Evolutionary conservation across 37 sponge, comb jelly and placozoan genomes (phyloP).

Genomic region (Beroe forskalii): DNA sequence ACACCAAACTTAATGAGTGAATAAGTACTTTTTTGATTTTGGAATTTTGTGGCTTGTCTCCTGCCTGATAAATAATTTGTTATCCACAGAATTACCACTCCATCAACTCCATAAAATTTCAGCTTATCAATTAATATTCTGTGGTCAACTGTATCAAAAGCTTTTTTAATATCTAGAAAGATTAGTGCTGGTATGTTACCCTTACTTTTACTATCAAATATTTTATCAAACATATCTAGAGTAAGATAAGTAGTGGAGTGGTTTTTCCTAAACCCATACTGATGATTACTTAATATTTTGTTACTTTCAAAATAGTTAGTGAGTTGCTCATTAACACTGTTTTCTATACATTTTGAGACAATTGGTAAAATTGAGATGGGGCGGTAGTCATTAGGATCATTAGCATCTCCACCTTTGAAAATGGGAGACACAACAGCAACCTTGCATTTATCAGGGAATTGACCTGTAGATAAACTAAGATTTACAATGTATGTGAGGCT

Average conservation of each 20-base stretch:
- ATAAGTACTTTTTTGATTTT: background rate
- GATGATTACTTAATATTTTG: no score
- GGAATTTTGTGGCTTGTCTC: background rate
- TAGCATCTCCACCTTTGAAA: background rate
- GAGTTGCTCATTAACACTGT: no score
- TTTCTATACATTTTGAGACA: no score
- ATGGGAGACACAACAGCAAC: background rate
- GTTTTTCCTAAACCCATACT: no score
- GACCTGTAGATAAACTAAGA: background rate
- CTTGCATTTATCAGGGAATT: background rate
- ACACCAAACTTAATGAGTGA: background rate
- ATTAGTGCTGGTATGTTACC: no score
- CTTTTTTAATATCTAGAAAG: no score
- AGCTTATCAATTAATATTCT: background rate
- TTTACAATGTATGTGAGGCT: background rate
- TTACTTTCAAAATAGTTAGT: no score
- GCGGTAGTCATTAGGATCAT: no score
- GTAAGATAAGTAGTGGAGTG: background rate
- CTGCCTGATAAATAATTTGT: background rate
- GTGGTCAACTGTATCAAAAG: background rate
- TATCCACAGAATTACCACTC: background rate
- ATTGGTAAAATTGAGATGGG: no score
- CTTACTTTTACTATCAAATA: no score
- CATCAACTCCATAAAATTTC: background rate
- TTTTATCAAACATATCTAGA: background rate